A percentile compares a stretch with the other conserved stretches of the same genome.
Conservation (phyloP, 1,140 invertebrate genomes). For the Sminthurinus signatus region DNA sequence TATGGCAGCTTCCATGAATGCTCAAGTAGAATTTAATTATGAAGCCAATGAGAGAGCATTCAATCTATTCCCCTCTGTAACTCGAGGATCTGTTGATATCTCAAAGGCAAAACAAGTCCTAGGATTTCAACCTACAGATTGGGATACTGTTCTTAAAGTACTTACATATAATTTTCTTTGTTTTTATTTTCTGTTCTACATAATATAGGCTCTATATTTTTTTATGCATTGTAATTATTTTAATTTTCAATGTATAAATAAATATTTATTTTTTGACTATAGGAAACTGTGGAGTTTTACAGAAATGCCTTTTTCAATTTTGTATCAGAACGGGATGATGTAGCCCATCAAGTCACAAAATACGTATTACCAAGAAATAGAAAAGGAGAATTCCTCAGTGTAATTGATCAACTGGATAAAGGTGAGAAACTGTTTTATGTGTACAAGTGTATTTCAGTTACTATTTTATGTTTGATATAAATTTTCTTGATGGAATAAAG, state of each 20-base stretch:
- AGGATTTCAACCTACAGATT: conserved; percentile 46
- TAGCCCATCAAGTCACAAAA: conserved; percentile 32
- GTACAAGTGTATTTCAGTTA: too few species aligned
- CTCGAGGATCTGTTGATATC: conserved; percentile 46
- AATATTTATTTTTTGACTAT: conserved; percentile 1
- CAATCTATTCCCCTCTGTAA: conserved; percentile 49
- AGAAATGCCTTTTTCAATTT: conserved; percentile 42
- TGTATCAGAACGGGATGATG: conserved; percentile 38
- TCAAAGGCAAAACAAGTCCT: conserved; percentile 45
- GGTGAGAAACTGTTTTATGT: too few species aligned
- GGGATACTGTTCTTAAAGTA: conserved; percentile 43
- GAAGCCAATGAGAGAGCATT: conserved; percentile 37
- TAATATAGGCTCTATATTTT: too few species aligned
- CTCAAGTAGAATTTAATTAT: conserved; percentile 28
- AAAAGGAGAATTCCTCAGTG: conserved; percentile 32
- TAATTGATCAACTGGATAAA: conserved; percentile 27
- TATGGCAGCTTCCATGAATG: conserved; percentile 41
- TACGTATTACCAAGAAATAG: conserved; percentile 27
- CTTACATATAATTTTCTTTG: too few species aligned
- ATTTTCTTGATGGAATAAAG: too few species aligned
- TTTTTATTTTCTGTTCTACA: too few species aligned
- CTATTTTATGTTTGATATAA: too few species aligned
- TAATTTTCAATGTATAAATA: too few species aligned
- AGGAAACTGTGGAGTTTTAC: conserved; percentile 48
- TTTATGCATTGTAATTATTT: too few species aligned